Conservation (phyloP, 2,797 vertebrate genomes). For the Ctenopoma kingsleyae region DNA sequence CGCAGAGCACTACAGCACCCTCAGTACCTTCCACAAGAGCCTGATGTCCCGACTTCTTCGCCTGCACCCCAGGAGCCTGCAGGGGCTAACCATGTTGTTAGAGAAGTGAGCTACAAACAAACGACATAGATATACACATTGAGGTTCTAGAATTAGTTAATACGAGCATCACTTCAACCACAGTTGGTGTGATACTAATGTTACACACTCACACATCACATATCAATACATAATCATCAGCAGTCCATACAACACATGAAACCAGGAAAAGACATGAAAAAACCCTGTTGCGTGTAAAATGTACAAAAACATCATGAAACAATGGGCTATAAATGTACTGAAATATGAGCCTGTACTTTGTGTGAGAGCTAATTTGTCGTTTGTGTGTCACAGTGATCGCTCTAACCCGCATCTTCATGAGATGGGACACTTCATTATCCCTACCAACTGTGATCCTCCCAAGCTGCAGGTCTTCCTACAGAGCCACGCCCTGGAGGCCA, state of each 20-base stretch:
- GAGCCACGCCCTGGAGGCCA: slow-evolving; percentile 89
- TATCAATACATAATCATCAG: too few species aligned
- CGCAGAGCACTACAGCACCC: slow-evolving; percentile 88
- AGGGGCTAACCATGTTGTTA: slow-evolving; percentile 90
- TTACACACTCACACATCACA: too few species aligned
- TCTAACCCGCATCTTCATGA: slow-evolving; percentile 89
- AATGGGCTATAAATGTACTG: too few species aligned
- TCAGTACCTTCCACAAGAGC: slow-evolving; percentile 87
- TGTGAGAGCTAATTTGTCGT: neutral
- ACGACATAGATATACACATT: neutral
- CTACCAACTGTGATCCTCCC: slow-evolving; percentile 85
- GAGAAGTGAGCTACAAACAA: slow-evolving; percentile 83
- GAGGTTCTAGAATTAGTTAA: neutral
- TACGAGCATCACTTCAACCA: too few species aligned
- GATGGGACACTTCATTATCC: slow-evolving; percentile 91
- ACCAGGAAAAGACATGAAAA: too few species aligned
- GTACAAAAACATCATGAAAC: too few species aligned
- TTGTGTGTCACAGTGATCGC: slow-evolving; percentile 84
- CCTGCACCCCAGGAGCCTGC: slow-evolving; percentile 91
- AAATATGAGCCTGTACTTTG: too few species aligned
- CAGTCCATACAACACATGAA: too few species aligned
- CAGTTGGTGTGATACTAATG: too few species aligned
- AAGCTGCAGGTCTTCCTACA: slow-evolving; percentile 91
- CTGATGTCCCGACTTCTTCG: slow-evolving; percentile 80
- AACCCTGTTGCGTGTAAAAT: too few species aligned